phyloP scores from a whole-genome alignment of 2,797 vertebrate genomes.

The Discoglossus pictus region DNA sequence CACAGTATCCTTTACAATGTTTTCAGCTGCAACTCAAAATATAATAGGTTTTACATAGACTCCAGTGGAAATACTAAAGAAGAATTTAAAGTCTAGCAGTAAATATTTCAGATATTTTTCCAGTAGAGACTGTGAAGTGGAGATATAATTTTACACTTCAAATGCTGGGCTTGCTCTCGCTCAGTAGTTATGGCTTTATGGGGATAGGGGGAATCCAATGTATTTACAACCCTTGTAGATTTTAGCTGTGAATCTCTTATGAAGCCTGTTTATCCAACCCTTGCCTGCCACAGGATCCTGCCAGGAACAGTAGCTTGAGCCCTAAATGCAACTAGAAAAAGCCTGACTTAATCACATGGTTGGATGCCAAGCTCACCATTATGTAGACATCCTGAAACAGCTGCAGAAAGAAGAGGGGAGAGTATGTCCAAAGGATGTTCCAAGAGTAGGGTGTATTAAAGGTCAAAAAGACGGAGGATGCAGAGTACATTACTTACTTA shows the following conservation, averaged over 20 bases:
- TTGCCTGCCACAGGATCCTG: background rate
- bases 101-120: constrained; percentile 14
- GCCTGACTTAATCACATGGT: background rate
- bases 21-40: too few relatives aligned
- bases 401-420: background rate
- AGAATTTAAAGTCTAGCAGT: background rate
- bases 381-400: constrained; percentile 11
- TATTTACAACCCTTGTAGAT: constrained; percentile 24
- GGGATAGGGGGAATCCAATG: constrained; percentile 17
- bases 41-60: background rate
- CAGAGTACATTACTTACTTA: too few relatives aligned
- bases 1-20: too few relatives aligned
- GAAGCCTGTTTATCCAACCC: constrained; percentile 25
- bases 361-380: background rate
- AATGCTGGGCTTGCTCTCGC: background rate
- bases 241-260: constrained; percentile 24
- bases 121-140: constrained; percentile 4
- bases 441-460: too few relatives aligned
- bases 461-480: too few relatives aligned
- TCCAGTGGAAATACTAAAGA: too few relatives aligned
- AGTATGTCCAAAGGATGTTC: too few relatives aligned
- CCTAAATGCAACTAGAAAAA: background rate
- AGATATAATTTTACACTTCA: constrained; percentile 9
- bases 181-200: constrained; percentile 19
- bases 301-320: constrained; percentile 9